Percentiles rank a stretch among this genome's conserved stretches.
These are phyloP conservation scores for Pygmarrhopalites habei DNA, from an alignment of 1,140 invertebrate species.

Conservation along the genomic window DNA sequence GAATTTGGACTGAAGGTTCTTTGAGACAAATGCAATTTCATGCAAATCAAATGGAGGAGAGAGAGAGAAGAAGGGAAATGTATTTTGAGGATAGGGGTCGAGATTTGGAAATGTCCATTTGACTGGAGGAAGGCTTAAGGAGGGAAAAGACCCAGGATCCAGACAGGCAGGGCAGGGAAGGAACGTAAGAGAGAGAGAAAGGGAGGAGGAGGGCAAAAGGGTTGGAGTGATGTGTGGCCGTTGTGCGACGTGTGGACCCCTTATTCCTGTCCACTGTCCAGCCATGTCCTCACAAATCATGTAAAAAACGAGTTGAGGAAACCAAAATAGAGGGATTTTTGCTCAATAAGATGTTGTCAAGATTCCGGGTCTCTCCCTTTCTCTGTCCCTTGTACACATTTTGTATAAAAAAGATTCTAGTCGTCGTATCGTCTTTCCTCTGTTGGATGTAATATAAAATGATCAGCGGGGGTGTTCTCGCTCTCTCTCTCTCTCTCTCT, in stretches of 20 bases:
- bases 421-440: constrained; percentile 38
- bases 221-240: constrained; percentile 19
- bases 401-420: not conserved
- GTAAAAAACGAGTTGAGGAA: constrained; percentile 26
- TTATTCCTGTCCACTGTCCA: constrained; percentile 26
- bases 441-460: constrained; percentile 34
- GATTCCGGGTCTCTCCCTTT: constrained; percentile 11
- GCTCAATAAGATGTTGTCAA: constrained; percentile 39
- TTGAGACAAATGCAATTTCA: constrained; percentile 33
- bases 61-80: not conserved
- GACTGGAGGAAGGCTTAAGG: not conserved
- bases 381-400: not conserved
- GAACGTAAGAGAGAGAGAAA: constrained; percentile 3
- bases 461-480: constrained; percentile 35
- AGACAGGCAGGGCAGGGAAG: not conserved
- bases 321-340: constrained; percentile 37
- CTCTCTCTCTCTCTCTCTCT: not conserved
- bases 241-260: constrained; percentile 16
- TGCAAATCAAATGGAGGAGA: constrained; percentile 33
- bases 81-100: no score
- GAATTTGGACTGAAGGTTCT: constrained; percentile 17
- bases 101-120: constrained; percentile 4
- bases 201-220: no score
- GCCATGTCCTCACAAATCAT: constrained; percentile 33
- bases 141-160: not conserved